Base-by-base conservation (phyloP, 2,797 vertebrate species). In the Denticeps clupeoides region DNA sequence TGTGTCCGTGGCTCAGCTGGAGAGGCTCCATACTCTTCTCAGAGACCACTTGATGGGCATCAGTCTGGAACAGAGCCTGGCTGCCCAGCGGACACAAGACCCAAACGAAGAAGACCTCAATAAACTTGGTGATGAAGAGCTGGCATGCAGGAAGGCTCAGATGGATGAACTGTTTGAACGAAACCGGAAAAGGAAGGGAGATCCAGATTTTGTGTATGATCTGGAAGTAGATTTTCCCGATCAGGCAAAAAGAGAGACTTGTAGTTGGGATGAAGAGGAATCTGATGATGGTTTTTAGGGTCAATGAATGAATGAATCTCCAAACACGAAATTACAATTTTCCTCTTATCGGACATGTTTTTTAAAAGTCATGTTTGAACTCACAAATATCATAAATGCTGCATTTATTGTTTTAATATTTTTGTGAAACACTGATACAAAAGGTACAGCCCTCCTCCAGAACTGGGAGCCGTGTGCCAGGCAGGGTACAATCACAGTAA, bases 111-210 rank as follows among this genome's bases (percentile, higher is more conserved):
- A 90, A 50, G 89, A 98, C 62, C 74, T 97, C 38, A 98, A 97
- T 74, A 93, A 92, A 69, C 73, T 97, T 22, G 82, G 84, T 7
- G 91, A 97, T 4, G 76, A 81, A 15, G 85, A 89, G 7, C 74
- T 97, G 25, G 77, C 80, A 33, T 85, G 80, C 55, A 89, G 81
- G 68, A 99, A 97, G 65, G 81, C 72, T 24, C 80, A 89, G 65
- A 99, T 99, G 94, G 89, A 97, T 8, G 69, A 84, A 51, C 66
- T 96, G 25, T 99, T 96, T 0, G 83, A 96, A 64, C 88, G 72
- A 64, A 95, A 99, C 69, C 82, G 81, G 47, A 88, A 73, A 60
- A 85, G 29, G 60, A 90, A 80, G 58, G 87, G 87, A 0, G 91
- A 97, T 49, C 87, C 88, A 0, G 72, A 84, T 64, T 99, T 99